Evolutionary conservation across 1,140 invertebrate species (phyloP), one percentile per base, ranked within the genome.

Genomic region (Neodiprion lecontei): DNA sequence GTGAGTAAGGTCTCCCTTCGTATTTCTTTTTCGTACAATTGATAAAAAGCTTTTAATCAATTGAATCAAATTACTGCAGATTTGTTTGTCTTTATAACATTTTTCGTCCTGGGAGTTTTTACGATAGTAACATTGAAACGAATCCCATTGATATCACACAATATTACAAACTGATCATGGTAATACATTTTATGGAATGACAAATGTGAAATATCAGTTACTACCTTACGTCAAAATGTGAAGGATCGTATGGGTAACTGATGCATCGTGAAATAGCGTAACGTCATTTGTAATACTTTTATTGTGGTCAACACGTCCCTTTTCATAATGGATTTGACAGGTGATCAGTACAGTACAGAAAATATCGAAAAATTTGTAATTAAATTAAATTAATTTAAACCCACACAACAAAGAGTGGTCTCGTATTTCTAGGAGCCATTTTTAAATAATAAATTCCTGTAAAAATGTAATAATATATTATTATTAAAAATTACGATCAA

Each of bases 321-420:
- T 61, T 17, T 61, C 53, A 61, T 61, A 61, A 61, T 61, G 53
- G 53, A 61, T 61, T 61, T 61, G 53, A 61, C 53, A 17, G 9
- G 53, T 61, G 53, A 61, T 61, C 53, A 9, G 53, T 17, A 61
- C 53, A 17, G 4, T 14, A 61, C n/a, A 61, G 53, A 61, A 61
- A 61, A 61, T 61, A 61, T 61, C n/a, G 11, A 61, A 61, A 61
- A 61, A 61, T 61, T 61, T 61, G 53, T 61, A 61, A 61, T 61
- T 61, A 61, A 61, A 61, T 61, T 61, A 61, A 61, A 61, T 61
- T 61, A 61, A 61, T 61, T 61, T 61, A 61, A 61, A 61, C 3
- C n/a, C 11, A 61, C 9, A 61, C 4, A 8, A 61, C 28, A 40
- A 40, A 40, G 9, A 61, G n/a, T 61, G n/a, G 53, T 61, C n/a